These are phyloP conservation scores for Diabrotica virgifera DNA, from an alignment of 1,140 invertebrate species.

Conservation along the genomic window DNA sequence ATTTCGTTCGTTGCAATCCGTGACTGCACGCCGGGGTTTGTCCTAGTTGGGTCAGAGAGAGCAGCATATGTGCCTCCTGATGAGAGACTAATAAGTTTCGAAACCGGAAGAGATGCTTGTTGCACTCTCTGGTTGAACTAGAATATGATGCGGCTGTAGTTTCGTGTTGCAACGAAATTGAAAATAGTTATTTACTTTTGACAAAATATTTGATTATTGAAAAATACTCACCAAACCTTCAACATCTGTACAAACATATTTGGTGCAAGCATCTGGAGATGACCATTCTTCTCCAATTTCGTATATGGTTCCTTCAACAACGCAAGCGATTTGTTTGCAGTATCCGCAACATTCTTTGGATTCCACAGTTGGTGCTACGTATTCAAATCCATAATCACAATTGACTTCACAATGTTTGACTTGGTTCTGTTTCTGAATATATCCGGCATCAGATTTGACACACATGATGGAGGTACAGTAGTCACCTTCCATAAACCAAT, in stretches of 20 bases:
- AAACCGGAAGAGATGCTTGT: too few relatives aligned
- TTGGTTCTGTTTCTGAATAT: conserved; percentile 49
- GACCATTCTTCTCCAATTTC: conserved; percentile 56
- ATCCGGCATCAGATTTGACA: conserved; percentile 44
- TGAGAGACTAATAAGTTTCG: too few relatives aligned
- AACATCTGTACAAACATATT: conserved; percentile 54
- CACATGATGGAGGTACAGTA: conserved; percentile 56
- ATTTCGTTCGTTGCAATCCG: too few relatives aligned
- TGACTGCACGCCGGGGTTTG: too few relatives aligned
- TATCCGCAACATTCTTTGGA: conserved; percentile 62
- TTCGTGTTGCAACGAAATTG: too few relatives aligned
- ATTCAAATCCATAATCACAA: conserved; percentile 47
- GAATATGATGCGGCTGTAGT: too few relatives aligned
- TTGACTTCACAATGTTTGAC: conserved; percentile 34
- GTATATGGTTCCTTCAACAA: conserved; percentile 53
- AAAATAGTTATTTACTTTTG: too few relatives aligned
- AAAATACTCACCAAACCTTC: conserved; percentile 54
- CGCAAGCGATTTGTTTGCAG: conserved; percentile 61
- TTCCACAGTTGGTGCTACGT: conserved; percentile 41
- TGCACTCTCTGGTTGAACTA: too few relatives aligned
- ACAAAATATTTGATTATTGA: too few relatives aligned
- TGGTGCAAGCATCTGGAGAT: conserved; percentile 59
- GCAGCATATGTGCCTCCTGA: too few relatives aligned
- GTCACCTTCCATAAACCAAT: conserved; percentile 55
- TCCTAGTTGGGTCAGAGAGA: too few relatives aligned